phyloP scores from a whole-genome alignment of 2,113 vertebrate genomes.

The Hassar affinis region DNA sequence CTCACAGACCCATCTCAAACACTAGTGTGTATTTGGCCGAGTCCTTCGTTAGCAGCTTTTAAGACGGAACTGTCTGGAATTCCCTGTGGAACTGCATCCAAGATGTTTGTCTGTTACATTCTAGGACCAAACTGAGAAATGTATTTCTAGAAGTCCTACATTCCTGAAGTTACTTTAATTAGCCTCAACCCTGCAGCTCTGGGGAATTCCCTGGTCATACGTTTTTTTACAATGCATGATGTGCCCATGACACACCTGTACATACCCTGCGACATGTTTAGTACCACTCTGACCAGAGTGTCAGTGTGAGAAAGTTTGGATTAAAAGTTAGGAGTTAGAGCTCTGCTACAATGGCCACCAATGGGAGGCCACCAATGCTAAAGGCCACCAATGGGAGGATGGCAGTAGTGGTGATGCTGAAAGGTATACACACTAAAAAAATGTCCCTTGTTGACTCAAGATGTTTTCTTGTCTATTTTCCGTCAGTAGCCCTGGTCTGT shows the following conservation, averaged over 20 bases:
- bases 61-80: not conserved
- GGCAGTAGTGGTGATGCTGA: no score
- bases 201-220: not conserved
- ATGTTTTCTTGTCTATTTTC: no score
- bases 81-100: not conserved
- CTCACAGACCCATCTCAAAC: not conserved
- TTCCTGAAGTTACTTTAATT: not conserved
- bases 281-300: not conserved
- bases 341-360: no score
- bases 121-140: constrained; percentile 6
- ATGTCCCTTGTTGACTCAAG: no score
- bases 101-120: constrained; percentile 1
- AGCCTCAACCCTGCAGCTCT: not conserved
- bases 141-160: not conserved
- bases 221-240: not conserved
- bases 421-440: no score
- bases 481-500: no score
- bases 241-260: not conserved
- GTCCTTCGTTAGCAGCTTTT: not conserved
- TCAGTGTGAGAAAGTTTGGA: no score
- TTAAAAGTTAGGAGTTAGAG: no score
- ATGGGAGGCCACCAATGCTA: no score
- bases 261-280: not conserved
- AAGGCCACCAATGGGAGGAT: no score
- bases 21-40: not conserved